These are phyloP conservation scores for Coregonus sp. DNA, from an alignment of 2,797 vertebrate species.

Conservation along the genomic window DNA sequence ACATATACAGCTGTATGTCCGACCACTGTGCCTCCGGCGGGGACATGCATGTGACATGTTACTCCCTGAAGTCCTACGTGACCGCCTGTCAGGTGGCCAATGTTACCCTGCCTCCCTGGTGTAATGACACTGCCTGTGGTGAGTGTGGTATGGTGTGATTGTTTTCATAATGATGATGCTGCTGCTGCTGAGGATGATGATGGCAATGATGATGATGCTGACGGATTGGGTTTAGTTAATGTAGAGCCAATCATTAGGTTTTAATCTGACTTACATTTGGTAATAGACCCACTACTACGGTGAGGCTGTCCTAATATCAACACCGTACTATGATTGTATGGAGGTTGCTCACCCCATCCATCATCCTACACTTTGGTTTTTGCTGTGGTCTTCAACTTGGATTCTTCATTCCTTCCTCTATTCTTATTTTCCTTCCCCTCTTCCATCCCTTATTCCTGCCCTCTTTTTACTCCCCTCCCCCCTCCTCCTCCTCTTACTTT, in stretches of 20 bases:
- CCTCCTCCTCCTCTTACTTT: neutral
- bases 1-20: conserved; percentile 77
- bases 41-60: conserved; percentile 68
- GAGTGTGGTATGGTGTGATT: conserved; percentile 42
- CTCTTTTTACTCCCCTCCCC: neutral
- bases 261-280: too few relatives aligned
- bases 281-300: too few relatives aligned
- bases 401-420: neutral
- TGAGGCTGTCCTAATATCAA: too few relatives aligned
- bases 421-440: neutral
- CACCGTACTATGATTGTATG: too few relatives aligned
- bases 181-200: neutral
- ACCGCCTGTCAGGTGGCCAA: conserved; percentile 75
- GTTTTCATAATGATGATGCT: neutral
- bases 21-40: conserved; percentile 80
- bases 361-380: neutral
- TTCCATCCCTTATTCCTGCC: neutral
- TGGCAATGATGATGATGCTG: neutral
- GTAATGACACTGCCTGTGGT: conserved; percentile 75
- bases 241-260: too few relatives aligned
- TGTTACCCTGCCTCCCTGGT: conserved; percentile 75
- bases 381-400: neutral
- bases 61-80: conserved; percentile 77
- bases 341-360: neutral
- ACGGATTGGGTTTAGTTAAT: too few relatives aligned